These are phyloP conservation scores for Streblospio benedicti DNA, from an alignment of 1,140 invertebrate genomes.

Conservation along the genomic window DNA sequence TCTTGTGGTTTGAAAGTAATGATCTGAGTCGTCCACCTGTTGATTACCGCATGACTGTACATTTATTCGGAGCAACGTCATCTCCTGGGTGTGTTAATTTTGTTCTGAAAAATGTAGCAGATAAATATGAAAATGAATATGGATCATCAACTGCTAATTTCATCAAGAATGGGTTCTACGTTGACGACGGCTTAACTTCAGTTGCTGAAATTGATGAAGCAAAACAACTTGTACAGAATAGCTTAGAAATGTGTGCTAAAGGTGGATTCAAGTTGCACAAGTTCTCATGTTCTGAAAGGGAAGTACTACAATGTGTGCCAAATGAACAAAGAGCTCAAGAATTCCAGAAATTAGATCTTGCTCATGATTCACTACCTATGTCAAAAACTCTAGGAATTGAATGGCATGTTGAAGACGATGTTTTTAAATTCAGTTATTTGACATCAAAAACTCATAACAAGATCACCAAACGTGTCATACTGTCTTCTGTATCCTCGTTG, in stretches of 20 bases:
- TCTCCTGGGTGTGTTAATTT: constrained; percentile 19
- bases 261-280: constrained; percentile 5
- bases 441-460: too few species aligned
- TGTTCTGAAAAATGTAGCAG: constrained; percentile 15
- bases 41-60: constrained; percentile 18
- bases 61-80: constrained; percentile 20
- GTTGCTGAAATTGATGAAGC: background rate
- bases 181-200: constrained; percentile 8
- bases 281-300: background rate
- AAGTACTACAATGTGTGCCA: constrained; percentile 8
- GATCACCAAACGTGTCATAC: too few species aligned
- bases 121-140: constrained; percentile 2
- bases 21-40: constrained; percentile 9
- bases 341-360: too few species aligned
- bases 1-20: constrained; percentile 20
- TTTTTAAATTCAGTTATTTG: constrained; percentile 23
- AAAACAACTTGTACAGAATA: constrained; percentile 1
- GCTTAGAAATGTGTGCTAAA: constrained; percentile 9
- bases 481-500: too few species aligned
- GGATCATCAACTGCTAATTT: constrained; percentile 10
- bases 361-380: constrained; percentile 23
- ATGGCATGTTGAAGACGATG: constrained; percentile 26
- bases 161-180: constrained; percentile 18
- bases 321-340: background rate
- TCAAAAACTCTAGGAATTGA: constrained; percentile 23